Base-by-base conservation (phyloP, 2,797 vertebrate genomes). In the Oreonectes daqikongensis region DNA sequence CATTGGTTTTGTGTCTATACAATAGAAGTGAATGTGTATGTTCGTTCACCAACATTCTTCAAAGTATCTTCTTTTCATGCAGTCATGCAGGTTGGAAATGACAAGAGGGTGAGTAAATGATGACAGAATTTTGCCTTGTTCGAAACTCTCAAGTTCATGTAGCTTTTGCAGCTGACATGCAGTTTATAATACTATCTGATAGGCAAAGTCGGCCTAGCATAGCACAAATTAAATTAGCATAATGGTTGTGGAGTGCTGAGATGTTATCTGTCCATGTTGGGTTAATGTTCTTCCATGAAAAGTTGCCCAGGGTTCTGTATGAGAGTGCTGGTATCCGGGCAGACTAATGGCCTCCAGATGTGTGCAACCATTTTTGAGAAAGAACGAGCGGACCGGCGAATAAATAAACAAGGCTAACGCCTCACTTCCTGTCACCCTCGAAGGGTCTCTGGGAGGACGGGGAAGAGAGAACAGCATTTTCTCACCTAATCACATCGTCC, bases 381-480 rank as follows among this genome's bases (percentile, higher is more conserved):
- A 61, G 76, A 46, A 68, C 38, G 52, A 78, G 69, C 48, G 69
- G 69, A 71, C 70, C 57, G 77, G 63, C 72, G 75, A 22, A 57
- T 57, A 80, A 83, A 80, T 78, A 83, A 80, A 83, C 82, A 83
- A 32, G 20, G 35, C 28, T 68, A 83, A 75, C 57, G 46, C 40
- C 55, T 75, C 71, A 71, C 72, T 75, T 83, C 82, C 82, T 83
- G 79, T 78, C 67, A 52, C 64, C 70, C 57, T 52, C 60, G 68
- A 64, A 38, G 0, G 20, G 26, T 71, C 46, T 71, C 74, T 72
- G 60, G 72, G 65, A 79, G 73, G 68, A 72, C 24, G 10, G 80
- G 78, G 59, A 69, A 20, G 20, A 75, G 72, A 69, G 84, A 84
- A 78, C 42, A 60, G 83, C 84, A 86, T 85, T 76, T 80, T 69